Base-by-base conservation (phyloP, 2,888 invertebrate genomes). In the Keiferia lycopersicella region DNA sequence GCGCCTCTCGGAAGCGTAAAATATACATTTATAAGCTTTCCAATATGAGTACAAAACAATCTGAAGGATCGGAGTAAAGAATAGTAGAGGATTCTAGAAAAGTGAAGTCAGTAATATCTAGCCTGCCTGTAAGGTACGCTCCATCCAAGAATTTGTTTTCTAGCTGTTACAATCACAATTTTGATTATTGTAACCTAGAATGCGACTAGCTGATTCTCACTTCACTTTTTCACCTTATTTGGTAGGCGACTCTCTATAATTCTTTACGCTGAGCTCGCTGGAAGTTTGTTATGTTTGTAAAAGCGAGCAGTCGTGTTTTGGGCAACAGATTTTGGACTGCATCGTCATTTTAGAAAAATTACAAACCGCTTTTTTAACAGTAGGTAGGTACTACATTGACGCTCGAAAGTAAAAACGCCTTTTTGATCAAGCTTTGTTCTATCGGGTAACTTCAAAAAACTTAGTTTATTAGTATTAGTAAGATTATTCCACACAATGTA, bases 1-100 rank as follows among this genome's bases (percentile, higher is more conserved):
- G 83, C 84, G 81, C 86, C 83, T 86, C 84, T 86, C 79, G 73
- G 83, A 88, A 88, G 89, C 89, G 86, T 86, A 82, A 80, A 79
- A 79, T 81, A 82, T 81, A 77, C 74, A 74, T 75, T 75, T 75
- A 81, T 78, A 83, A 83, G 82, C 81, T 73, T 80, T 77, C 71
- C 73, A 77, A 81, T 80, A 79, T 78, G 71, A 76, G 73, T 77
- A 72, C 68, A 70, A 68, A 70, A 66, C 66, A 68, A 71, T 64
- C 60, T 63, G n/a, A 30, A n/a, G 30, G 45, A 1, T 16, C n/a
- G 6, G 4, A 6, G 45, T 8, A 45, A 45, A n/a, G 45, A n/a
- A n/a, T n/a, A 11, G 1, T 45, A 45, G n/a, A 7, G n/a, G 4
- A 34, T 34, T 10, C 34, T 34, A 7, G 34, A 34, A 34, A 34